phyloP scores from a whole-genome alignment of 2,797 vertebrate genomes.

The Capromys pilorides region DNA sequence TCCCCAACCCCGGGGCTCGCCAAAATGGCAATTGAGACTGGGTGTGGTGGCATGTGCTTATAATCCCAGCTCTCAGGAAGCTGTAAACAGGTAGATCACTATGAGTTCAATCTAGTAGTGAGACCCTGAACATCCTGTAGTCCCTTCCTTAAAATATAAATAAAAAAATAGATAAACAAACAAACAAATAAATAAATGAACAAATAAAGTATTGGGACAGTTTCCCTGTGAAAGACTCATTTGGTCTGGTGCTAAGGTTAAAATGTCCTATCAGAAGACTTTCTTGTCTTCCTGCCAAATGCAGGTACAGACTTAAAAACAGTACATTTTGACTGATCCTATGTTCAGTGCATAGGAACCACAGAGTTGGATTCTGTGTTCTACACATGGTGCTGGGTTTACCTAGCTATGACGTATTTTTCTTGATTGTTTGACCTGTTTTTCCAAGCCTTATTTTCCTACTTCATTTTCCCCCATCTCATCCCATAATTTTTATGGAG shows the following conservation, averaged over 20 bases:
- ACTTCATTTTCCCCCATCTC: background rate
- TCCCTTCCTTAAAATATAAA: too few species aligned
- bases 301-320: background rate
- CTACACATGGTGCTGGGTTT: background rate
- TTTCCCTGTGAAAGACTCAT: background rate
- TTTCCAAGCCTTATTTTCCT: background rate
- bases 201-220: too few species aligned
- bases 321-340: background rate
- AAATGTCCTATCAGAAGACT: background rate
- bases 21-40: too few species aligned
- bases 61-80: too few species aligned
- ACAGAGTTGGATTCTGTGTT: background rate
- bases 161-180: too few species aligned
- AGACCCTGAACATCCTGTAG: too few species aligned
- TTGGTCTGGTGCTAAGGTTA: background rate
- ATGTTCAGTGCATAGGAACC: background rate
- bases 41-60: too few species aligned
- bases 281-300: background rate
- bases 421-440: background rate
- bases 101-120: too few species aligned
- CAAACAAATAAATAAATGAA: too few species aligned
- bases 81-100: too few species aligned
- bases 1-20: too few species aligned
- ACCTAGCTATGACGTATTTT: background rate
- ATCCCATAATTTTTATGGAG: background rate